Conservation (phyloP, 1,140 invertebrate species). For the Orchestia grillus region DNA sequence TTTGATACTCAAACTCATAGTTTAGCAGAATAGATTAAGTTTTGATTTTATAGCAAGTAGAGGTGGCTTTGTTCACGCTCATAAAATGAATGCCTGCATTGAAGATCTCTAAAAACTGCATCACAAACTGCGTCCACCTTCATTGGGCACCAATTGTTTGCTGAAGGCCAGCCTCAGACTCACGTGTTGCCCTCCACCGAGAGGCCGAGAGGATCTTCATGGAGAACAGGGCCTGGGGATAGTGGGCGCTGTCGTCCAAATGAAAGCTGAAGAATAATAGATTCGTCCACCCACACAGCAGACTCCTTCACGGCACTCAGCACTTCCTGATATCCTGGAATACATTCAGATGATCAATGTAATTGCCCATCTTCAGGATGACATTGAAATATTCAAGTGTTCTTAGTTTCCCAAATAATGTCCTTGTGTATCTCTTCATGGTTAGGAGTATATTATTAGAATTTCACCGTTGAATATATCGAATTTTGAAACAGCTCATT, state of each 20-base stretch:
- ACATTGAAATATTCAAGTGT: background rate
- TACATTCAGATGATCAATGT: background rate
- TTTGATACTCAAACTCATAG: too few relatives aligned
- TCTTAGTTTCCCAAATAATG: background rate
- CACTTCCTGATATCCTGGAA: constrained; percentile 77
- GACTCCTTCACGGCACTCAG: constrained; percentile 96
- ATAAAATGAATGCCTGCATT: too few relatives aligned
- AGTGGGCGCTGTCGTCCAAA: constrained; percentile 85
- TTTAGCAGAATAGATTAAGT: too few relatives aligned
- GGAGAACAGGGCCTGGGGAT: constrained; percentile 77
- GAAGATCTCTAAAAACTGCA: too few relatives aligned
- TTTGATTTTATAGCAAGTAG: too few relatives aligned
- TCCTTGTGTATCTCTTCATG: background rate
- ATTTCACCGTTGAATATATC: too few relatives aligned
- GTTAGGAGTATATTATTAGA: background rate
- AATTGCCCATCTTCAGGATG: background rate
- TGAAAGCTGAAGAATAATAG: constrained; percentile 75
- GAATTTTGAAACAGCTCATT: too few relatives aligned
- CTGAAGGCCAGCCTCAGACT: constrained; percentile 66
- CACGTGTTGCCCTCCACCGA: constrained; percentile 93
- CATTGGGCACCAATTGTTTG: background rate
- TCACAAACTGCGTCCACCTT: background rate
- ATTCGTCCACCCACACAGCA: constrained; percentile 98
- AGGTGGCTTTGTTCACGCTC: too few relatives aligned
- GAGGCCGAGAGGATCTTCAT: constrained; percentile 93